phyloP scores from a whole-genome alignment of 1,140 invertebrate species.

The Philotrypesis tridentata region DNA sequence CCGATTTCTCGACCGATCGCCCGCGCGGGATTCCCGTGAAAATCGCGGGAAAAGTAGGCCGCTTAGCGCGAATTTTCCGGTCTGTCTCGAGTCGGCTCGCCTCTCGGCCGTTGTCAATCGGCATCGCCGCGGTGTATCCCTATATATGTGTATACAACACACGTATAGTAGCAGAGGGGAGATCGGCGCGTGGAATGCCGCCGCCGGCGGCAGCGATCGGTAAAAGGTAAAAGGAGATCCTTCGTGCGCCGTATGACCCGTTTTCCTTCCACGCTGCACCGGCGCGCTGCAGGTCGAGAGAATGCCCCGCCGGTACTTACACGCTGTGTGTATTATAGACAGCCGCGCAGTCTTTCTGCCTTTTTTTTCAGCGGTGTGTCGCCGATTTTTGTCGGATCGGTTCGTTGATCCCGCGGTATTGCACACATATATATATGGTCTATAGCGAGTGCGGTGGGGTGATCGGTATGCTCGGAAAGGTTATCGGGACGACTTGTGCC shows the following conservation, averaged over 20 bases:
- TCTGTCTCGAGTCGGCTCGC: too few relatives aligned
- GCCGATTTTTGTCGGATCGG: not conserved
- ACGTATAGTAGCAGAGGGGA: too few relatives aligned
- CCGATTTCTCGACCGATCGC: not conserved
- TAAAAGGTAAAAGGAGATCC: slow-evolving; percentile 20
- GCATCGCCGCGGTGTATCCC: not conserved
- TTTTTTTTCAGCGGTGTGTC: slow-evolving; percentile 5
- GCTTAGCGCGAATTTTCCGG: slow-evolving; percentile 18
- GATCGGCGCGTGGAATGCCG: slow-evolving; percentile 22
- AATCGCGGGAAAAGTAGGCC: slow-evolving; percentile 1
- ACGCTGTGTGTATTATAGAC: too few relatives aligned
- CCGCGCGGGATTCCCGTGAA: not conserved
- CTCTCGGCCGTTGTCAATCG: not conserved
- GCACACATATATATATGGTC: not conserved
- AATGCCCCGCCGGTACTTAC: not conserved
- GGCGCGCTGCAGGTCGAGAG: not conserved
- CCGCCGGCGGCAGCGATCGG: not conserved
- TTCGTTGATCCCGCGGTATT: not conserved
- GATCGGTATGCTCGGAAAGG: too few relatives aligned
- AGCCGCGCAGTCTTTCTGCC: too few relatives aligned
- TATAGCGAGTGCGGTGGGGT: too few relatives aligned
- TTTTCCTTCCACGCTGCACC: not conserved
- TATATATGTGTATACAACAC: not conserved
- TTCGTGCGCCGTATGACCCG: slow-evolving; percentile 9
- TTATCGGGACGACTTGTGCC: not conserved